These are phyloP conservation scores for Caenorhabditis inopinata DNA, from an alignment of 1,140 invertebrate species.

Conservation along the genomic window DNA sequence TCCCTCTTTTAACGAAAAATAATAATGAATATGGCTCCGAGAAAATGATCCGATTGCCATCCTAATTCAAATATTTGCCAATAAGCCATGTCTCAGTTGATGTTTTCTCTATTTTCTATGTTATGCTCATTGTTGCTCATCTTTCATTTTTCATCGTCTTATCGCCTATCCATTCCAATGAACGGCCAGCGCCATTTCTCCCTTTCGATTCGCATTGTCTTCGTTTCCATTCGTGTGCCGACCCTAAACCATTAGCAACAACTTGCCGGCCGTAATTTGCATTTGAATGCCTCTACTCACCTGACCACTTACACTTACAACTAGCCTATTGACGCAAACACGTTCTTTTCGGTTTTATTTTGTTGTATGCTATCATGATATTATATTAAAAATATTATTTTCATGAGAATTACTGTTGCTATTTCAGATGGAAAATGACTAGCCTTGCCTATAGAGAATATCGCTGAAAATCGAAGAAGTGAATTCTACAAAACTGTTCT, in stretches of 20 bases:
- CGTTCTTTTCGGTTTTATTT: not conserved
- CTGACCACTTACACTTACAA: not conserved
- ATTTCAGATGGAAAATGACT: no score
- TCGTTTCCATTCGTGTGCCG: not conserved
- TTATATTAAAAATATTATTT: no score
- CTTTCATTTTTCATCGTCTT: not conserved
- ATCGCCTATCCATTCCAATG: not conserved
- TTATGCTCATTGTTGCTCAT: not conserved
- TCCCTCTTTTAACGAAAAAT: not conserved
- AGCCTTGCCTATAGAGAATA: no score
- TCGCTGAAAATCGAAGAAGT: no score
- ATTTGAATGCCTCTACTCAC: not conserved
- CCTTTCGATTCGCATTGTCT: not conserved
- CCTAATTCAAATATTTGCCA: constrained; percentile 11
- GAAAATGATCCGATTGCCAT: constrained; percentile 6
- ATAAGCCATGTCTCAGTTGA: not conserved
- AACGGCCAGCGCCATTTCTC: not conserved
- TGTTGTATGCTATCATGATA: no score
- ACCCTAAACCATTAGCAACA: constrained; percentile 23
- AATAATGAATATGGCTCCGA: not conserved
- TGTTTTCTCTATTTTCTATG: not conserved
- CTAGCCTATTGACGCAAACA: not conserved
- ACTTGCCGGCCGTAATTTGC: constrained; percentile 22
- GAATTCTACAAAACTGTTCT: no score
- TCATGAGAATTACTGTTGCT: no score